Evolutionary conservation across 2,113 vertebrate genomes (phyloP).

Genomic region (human): DNA sequence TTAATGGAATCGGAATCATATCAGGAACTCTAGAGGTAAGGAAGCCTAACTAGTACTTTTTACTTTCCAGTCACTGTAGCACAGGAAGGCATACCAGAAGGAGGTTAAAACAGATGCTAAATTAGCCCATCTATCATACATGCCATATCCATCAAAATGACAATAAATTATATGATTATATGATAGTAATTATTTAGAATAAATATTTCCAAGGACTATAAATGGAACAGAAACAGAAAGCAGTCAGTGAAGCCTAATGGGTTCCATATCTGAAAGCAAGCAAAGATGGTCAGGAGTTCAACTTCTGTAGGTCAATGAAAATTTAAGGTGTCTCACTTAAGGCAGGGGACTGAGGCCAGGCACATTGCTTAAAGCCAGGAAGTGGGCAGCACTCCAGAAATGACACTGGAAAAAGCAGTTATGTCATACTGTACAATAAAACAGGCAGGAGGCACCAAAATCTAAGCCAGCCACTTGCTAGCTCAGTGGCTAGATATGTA

Average conservation of each 20-base stretch:
- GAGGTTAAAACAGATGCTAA: neutral
- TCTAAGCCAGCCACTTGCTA: neutral
- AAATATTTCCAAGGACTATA: constrained; percentile 26
- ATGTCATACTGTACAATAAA: neutral
- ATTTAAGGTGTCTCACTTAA: constrained; percentile 31
- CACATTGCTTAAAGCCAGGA: neutral
- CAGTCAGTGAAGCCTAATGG: neutral
- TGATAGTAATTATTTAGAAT: neutral
- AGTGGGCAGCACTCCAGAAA: constrained; percentile 33
- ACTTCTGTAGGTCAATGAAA: constrained; percentile 34
- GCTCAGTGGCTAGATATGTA: neutral
- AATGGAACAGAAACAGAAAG: constrained; percentile 47
- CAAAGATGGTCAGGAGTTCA: constrained; percentile 46
- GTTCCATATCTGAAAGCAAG: neutral
- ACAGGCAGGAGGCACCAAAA: neutral
- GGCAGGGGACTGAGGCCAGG: neutral
- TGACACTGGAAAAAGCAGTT: neutral
- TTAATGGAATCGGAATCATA: neutral
- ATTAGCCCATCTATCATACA: neutral
- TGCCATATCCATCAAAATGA: neutral
- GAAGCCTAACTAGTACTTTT: neutral
- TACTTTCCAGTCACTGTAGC: neutral
- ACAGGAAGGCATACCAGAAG: neutral
- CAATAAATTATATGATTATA: constrained; percentile 14
- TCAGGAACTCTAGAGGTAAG: neutral